A percentile compares a stretch with the other conserved stretches of the same genome.
phyloP scores from a whole-genome alignment of 2,113 vertebrate genomes.

The Asarcornis scutulata region DNA sequence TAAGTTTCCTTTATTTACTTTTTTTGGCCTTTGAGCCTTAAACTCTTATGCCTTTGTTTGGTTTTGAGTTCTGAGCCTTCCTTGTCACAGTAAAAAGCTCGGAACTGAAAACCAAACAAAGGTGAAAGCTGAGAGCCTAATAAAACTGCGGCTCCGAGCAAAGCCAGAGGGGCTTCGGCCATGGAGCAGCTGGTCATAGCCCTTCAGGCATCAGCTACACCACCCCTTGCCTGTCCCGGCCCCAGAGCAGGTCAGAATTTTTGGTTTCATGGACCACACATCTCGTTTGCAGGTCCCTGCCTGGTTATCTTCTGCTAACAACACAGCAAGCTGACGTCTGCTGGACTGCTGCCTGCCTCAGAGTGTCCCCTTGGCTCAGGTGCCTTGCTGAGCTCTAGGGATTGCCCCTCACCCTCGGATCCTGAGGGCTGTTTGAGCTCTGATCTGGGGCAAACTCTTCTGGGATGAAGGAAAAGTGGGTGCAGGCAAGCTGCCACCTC shows the following conservation, averaged over 20 bases:
- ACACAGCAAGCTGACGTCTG: rapidly evolving
- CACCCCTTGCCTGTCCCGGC: no score
- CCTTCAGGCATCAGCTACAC: background rate
- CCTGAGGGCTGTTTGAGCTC: background rate
- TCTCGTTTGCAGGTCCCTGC: background rate
- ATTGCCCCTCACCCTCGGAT: background rate
- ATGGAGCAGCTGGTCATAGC: rapidly evolving
- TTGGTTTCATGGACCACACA: background rate
- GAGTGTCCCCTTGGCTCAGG: background rate
- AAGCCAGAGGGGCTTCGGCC: background rate
- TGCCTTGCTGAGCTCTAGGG: background rate
- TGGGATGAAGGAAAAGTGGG: background rate
- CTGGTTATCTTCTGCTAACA: background rate
- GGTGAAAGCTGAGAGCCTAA: rapidly evolving
- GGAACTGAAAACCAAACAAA: background rate
- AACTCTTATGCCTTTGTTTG: slow-evolving; percentile 14
- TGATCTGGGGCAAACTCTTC: background rate
- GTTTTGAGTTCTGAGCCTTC: background rate
- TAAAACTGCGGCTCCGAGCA: rapidly evolving
- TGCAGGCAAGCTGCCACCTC: background rate
- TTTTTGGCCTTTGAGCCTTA: background rate
- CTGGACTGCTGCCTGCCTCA: background rate
- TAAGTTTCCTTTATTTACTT: slow-evolving; percentile 15
- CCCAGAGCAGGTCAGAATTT: no score
- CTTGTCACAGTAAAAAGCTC: background rate